phyloP scores from a whole-genome alignment of 1,140 invertebrate genomes.

The Aphaenogaster ashmeadi region DNA sequence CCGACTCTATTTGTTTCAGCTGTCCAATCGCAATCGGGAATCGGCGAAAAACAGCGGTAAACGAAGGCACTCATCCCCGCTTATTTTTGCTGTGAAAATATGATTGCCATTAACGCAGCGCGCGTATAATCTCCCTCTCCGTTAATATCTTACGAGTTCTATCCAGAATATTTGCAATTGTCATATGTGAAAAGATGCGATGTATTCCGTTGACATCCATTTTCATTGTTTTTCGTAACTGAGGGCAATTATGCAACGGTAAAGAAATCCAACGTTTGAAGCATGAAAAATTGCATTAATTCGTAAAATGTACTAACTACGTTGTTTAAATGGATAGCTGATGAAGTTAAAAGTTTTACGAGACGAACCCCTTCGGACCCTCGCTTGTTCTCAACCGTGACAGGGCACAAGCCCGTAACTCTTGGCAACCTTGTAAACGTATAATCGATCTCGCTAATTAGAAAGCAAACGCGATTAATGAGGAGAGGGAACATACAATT shows the following conservation, averaged over 20 bases:
- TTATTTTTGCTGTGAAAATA: constrained; percentile 18
- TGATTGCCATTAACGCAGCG: not conserved
- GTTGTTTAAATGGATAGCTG: constrained; percentile 23
- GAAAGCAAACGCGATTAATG: constrained; percentile 40
- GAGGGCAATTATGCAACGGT: not conserved
- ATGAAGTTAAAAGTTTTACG: constrained; percentile 58
- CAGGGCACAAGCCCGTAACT: constrained; percentile 46
- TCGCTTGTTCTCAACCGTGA: constrained; percentile 17
- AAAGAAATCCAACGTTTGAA: not conserved
- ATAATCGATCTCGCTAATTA: constrained; percentile 68
- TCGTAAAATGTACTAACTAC: constrained; percentile 13
- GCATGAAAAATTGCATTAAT: constrained; percentile 38
- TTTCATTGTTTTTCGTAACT: not conserved
- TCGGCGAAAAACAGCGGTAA: constrained; percentile 27
- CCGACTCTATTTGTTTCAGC: constrained; percentile 54
- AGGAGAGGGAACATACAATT: constrained; percentile 17
- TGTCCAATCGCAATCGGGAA: constrained; percentile 39
- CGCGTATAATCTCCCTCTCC: not conserved
- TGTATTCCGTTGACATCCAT: not conserved
- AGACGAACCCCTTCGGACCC: constrained; percentile 32
- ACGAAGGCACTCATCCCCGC: not conserved
- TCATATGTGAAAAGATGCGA: not conserved
- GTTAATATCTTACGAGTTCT: not conserved
- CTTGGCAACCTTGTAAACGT: constrained; percentile 32
- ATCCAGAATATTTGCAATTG: not conserved